phyloP scores from a whole-genome alignment of 2,113 vertebrate genomes.

The Ailurus styani region DNA sequence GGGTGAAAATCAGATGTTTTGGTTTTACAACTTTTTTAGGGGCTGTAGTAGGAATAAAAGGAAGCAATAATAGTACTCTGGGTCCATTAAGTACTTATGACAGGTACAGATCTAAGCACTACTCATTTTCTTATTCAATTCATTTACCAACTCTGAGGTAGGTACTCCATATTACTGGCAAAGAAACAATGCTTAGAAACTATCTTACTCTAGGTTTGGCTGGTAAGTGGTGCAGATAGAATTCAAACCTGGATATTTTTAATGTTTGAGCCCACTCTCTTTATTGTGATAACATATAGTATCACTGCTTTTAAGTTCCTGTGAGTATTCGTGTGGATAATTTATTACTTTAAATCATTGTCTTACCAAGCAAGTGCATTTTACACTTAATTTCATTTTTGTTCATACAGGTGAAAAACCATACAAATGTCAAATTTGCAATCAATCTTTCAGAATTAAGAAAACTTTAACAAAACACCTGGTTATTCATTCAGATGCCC shows the following conservation, averaged over 20 bases:
- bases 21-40: not conserved
- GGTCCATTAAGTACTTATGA: not conserved
- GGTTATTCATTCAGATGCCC: slow-evolving; percentile 97
- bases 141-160: not conserved
- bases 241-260: not conserved
- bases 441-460: slow-evolving; percentile 97
- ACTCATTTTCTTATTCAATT: not conserved
- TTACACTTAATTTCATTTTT: slow-evolving; percentile 29
- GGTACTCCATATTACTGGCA: not conserved
- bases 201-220: not conserved
- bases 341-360: not conserved
- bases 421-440: slow-evolving; percentile 95
- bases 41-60: not conserved
- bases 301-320: not conserved
- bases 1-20: not conserved
- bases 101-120: not conserved
- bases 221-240: not conserved
- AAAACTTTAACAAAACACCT: slow-evolving; percentile 98
- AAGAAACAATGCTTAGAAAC: not conserved
- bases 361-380: not conserved
- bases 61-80: not conserved
- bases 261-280: not conserved
- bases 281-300: not conserved
- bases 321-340: not conserved
- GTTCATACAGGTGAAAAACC: slow-evolving; percentile 93